These are phyloP conservation scores for rat (Rattus norvegicus) DNA, from an alignment of 2,113 vertebrate species.

Conservation along the genomic window GRCr8 NC_086033.1:101427001-101427500, in stretches of 20 bases:
- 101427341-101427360: neutral
- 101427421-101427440: neutral
- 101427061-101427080: constrained; percentile 40
- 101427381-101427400: neutral
- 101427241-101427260: constrained; percentile 54
- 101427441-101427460: neutral
- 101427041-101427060: neutral
- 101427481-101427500: neutral
- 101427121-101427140: constrained; percentile 30
- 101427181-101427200: constrained; percentile 36
- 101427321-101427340: neutral
- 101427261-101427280: constrained; percentile 42
- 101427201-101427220: neutral
- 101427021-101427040: constrained; percentile 13
- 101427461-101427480: neutral
- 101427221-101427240: neutral
- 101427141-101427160: constrained; percentile 64
- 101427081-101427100: neutral
- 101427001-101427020: neutral
- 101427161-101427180: constrained; percentile 42
- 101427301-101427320: neutral
- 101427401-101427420: neutral
- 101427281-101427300: neutral
- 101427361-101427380: neutral
- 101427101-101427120: constrained; percentile 56